phyloP scores from a whole-genome alignment of 2,797 vertebrate species.

The Lutjanus argentimaculatus region DNA sequence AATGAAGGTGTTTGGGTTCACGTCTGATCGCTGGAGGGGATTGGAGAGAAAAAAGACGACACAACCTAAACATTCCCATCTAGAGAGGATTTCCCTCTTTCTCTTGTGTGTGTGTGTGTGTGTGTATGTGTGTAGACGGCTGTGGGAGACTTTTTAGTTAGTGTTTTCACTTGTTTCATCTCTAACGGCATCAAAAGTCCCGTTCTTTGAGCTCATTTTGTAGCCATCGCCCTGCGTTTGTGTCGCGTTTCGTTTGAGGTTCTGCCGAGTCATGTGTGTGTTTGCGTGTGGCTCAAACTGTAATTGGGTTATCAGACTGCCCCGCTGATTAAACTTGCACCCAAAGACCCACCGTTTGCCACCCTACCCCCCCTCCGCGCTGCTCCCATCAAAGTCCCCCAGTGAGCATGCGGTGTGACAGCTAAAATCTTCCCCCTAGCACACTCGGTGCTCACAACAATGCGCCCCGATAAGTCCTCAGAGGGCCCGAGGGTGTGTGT shows the following conservation, averaged over 20 bases:
- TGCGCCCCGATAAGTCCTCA: conserved; percentile 87
- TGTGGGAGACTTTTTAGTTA: conserved; percentile 26
- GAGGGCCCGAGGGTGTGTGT: conserved; percentile 80
- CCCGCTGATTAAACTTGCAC: conserved; percentile 75
- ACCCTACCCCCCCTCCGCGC: conserved; percentile 61
- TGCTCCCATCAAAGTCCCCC: conserved; percentile 77
- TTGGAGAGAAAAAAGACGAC: background rate
- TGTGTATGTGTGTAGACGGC: conserved; percentile 6
- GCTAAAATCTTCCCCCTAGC: conserved; percentile 92
- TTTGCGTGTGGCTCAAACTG: conserved; percentile 27
- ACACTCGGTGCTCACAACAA: conserved; percentile 89
- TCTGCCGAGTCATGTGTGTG: conserved; percentile 50
- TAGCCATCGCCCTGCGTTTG: background rate
- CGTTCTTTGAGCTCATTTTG: background rate
- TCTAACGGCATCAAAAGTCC: conserved; percentile 16
- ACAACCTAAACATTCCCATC: conserved; percentile 54
- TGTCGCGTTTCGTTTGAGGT: conserved; percentile 21
- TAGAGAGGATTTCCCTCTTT: conserved; percentile 16
- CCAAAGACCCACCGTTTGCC: conserved; percentile 51
- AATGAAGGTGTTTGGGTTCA: conserved; percentile 54
- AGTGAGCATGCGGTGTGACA: conserved; percentile 93
- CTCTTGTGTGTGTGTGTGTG: background rate
- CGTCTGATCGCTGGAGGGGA: conserved; percentile 7
- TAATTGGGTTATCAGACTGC: conserved; percentile 78
- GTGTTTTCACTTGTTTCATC: conserved; percentile 39